These are phyloP conservation scores for Sparus aurata DNA, from an alignment of 2,797 vertebrate genomes.

Conservation along the genomic window DNA sequence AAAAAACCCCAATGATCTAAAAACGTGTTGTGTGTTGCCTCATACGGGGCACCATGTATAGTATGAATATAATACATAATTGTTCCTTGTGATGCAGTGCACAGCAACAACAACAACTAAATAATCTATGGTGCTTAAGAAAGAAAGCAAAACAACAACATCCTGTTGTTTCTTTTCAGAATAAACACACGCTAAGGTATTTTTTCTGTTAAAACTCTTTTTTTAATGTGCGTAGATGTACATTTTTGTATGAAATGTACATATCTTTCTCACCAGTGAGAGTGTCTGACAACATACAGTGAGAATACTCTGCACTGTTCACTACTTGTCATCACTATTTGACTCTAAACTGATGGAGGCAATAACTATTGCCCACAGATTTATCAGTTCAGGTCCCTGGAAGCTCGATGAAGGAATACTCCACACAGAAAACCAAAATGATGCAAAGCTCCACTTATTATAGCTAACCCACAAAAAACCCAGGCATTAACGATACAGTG, in stretches of 20 bases:
- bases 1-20: too few species aligned
- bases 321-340: neutral
- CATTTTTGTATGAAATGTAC: slow-evolving; percentile 22
- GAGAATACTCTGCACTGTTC: slow-evolving; percentile 17
- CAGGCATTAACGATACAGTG: slow-evolving; percentile 45
- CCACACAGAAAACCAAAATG: slow-evolving; percentile 66
- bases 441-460: slow-evolving; percentile 68
- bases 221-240: neutral
- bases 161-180: neutral
- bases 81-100: too few species aligned
- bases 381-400: slow-evolving; percentile 85
- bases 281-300: neutral
- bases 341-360: slow-evolving; percentile 56
- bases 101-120: too few species aligned
- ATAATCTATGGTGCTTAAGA: too few species aligned
- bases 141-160: neutral
- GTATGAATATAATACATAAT: too few species aligned
- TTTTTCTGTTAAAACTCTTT: neutral
- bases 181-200: neutral
- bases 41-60: too few species aligned
- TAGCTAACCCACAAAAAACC: slow-evolving; percentile 63
- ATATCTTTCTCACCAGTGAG: neutral
- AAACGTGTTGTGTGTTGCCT: too few species aligned
- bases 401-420: slow-evolving; percentile 84
- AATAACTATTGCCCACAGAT: slow-evolving; percentile 13